Evolutionary conservation across 1,140 invertebrate species (phyloP), one percentile per base, ranked within the genome.

Genomic region (Trypoxylus dichotomus): DNA sequence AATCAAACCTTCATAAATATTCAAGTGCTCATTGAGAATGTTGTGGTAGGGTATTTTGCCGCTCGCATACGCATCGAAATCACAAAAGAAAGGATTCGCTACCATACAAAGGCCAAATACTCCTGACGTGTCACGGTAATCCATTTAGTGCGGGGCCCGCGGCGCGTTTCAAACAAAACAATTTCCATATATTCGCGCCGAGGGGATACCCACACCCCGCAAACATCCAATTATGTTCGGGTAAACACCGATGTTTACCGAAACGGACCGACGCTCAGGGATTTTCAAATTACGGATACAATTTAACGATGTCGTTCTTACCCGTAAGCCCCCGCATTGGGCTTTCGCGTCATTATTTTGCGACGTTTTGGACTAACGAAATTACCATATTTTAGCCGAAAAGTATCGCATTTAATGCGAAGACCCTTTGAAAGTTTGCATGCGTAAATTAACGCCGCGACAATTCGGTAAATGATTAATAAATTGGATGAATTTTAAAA

Each of bases 151-250:
- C n/a, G 47, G 19, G 47, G 47, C 47, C 47, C 47, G 47, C 47
- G 47, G 47, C 47, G 19, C 15, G 47, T n/a, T 54, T n/a, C 47
- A 54, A 54, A 54, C 47, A 54, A 54, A 54, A 54, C 47, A 54
- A 54, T 54, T 54, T 54, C 47, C 47, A 54, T 54, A 54, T 54
- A 54, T 54, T 54, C 47, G 47, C 47, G 7, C 47, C 47, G 47
- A 54, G 47, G 19, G 47, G 47, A n/a, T 54, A 54, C 47, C n/a
- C 47, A 54, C 47, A 21, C 47, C 47, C 47, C 47, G 47, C 47
- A 54, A 54, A 54, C 47, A 54, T 54, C 47, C 47, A 54, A 54
- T 54, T 54, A 54, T 54, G 47, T 54, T 54, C 47, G 47, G 47
- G 47, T 54, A 54, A 54, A 54, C 47, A 54, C 47, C 47, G 47